Conservation (phyloP, 2,797 vertebrate species). For the Acridotheres tristis region DNA sequence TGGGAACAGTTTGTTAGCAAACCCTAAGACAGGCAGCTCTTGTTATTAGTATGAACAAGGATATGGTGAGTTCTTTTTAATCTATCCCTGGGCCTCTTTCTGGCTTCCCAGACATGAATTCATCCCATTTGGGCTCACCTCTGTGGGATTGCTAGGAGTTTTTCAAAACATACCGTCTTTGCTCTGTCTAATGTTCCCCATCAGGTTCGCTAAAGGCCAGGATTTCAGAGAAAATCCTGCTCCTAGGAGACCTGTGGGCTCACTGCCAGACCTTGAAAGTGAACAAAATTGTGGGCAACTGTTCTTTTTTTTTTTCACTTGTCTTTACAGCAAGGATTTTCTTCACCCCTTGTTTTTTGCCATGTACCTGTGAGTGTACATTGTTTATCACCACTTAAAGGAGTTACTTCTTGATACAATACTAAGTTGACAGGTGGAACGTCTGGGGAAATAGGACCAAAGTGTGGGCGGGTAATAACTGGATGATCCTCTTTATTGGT, state of each 20-base stretch:
- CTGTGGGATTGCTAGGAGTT: conserved; percentile 5
- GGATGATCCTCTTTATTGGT: neutral
- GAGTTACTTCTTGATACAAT: neutral
- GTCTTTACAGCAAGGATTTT: neutral
- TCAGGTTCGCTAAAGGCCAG: neutral
- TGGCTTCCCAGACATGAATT: neutral
- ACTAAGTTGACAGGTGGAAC: neutral
- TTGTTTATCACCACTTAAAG: neutral
- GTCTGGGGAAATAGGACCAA: neutral
- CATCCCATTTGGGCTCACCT: neutral
- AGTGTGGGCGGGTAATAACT: neutral
- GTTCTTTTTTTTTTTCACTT: neutral
- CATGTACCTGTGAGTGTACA: neutral
- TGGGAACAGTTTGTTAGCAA: conserved; percentile 58
- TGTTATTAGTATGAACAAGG: conserved; percentile 58
- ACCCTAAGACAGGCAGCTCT: conserved; percentile 47
- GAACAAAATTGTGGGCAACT: neutral
- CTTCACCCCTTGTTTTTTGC: neutral
- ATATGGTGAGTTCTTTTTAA: conserved; percentile 49
- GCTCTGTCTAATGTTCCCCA: neutral
- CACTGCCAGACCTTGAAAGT: neutral
- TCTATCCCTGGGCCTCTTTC: conserved; percentile 7
- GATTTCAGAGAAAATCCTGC: conserved; percentile 40
- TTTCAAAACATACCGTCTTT: neutral
- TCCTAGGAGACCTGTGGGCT: neutral